A percentile compares a stretch with the other conserved stretches of the same genome.
Conservation (phyloP, 2,797 vertebrate genomes). For the Chrosomus eos region DNA sequence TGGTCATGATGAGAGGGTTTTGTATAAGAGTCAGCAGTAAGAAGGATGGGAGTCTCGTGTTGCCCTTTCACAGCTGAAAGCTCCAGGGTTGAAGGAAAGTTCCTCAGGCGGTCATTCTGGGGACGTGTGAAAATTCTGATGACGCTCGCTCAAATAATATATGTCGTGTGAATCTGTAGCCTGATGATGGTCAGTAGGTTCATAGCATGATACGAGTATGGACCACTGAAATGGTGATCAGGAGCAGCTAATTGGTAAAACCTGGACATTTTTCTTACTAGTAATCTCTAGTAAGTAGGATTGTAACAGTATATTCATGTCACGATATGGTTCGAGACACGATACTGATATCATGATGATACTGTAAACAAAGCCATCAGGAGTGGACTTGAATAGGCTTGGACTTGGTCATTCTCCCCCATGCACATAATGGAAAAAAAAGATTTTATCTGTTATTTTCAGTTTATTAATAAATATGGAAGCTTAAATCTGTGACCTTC, state of each 20-base stretch:
- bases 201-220: background rate
- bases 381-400: background rate
- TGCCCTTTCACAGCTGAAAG: constrained; percentile 78
- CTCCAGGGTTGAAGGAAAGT: constrained; percentile 73
- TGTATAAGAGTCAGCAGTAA: constrained; percentile 69
- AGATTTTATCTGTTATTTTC: background rate
- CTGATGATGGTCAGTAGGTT: background rate
- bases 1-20: constrained; percentile 49
- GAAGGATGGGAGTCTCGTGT: constrained; percentile 70
- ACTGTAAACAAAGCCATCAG: background rate
- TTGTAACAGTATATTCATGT: background rate
- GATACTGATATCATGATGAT: background rate
- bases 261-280: background rate
- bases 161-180: background rate
- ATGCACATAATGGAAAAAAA: background rate
- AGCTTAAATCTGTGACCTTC: background rate
- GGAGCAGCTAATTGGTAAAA: background rate
- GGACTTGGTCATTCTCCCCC: background rate
- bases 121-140: constrained; percentile 68
- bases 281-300: background rate
- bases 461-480: background rate
- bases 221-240: background rate
- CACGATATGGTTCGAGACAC: background rate
- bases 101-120: constrained; percentile 72
- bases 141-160: background rate